Evolutionary conservation across 2,113 vertebrate genomes (phyloP).

Genomic region (Pseudopodoces humilis): DNA sequence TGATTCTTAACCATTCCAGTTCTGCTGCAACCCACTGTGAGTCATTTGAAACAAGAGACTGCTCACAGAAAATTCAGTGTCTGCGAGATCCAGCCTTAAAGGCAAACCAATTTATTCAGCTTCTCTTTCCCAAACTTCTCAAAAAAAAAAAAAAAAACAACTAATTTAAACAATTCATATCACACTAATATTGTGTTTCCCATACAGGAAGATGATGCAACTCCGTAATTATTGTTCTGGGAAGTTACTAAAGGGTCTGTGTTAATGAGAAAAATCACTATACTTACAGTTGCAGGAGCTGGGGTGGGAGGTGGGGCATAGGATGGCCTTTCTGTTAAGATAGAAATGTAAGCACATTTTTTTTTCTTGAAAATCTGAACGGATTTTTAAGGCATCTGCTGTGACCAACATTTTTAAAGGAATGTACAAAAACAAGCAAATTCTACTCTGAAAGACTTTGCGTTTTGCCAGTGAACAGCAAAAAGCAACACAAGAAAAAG

Average conservation of each 20-base stretch:
- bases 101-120: not conserved
- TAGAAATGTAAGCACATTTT: slow-evolving; percentile 69
- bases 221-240: not conserved
- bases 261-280: slow-evolving; percentile 75
- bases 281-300: slow-evolving; percentile 97
- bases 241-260: slow-evolving; percentile 33
- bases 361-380: slow-evolving; percentile 55
- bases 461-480: not conserved
- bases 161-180: not conserved
- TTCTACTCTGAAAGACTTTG: not conserved
- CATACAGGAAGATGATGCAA: not conserved
- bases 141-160: not conserved
- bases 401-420: not conserved
- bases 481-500: not conserved
- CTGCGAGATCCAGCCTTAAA: not conserved
- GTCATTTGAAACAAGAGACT: not conserved
- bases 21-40: not conserved
- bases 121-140: not conserved
- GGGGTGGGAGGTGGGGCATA: slow-evolving; percentile 96
- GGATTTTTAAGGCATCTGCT: not conserved
- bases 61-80: not conserved
- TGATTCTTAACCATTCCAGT: not conserved
- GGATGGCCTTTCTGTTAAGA: slow-evolving; percentile 92
- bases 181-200: not conserved
- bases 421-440: not conserved